Evolutionary conservation across 2,888 invertebrate genomes (phyloP).

Genomic region (Eupithecia subumbrata): DNA sequence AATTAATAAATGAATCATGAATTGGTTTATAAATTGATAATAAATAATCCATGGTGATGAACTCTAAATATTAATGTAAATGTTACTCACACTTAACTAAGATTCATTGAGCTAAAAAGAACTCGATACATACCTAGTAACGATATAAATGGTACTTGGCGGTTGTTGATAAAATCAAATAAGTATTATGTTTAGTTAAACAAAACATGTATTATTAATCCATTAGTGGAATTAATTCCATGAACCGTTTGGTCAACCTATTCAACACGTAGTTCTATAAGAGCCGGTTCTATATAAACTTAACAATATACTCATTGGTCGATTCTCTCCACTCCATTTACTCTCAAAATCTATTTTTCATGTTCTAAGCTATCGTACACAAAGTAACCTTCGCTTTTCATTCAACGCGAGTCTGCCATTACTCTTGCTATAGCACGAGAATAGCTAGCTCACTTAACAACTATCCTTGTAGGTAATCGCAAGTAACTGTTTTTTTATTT

Average conservation of each 20-base stretch:
- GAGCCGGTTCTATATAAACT: neutral
- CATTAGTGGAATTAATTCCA: neutral
- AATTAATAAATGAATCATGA: neutral
- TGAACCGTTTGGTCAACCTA: slow-evolving; percentile 15
- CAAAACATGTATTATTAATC: neutral
- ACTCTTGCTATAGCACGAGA: slow-evolving; percentile 24
- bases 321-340: slow-evolving; percentile 37
- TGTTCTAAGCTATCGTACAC: slow-evolving; percentile 37
- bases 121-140: too few relatives aligned
- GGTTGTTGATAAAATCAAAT: neutral
- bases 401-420: slow-evolving; percentile 33
- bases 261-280: neutral
- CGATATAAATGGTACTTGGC: too few relatives aligned
- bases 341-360: slow-evolving; percentile 41
- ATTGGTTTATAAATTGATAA: neutral
- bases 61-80: neutral
- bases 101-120: neutral
- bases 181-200: neutral
- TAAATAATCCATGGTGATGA: neutral
- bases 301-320: slow-evolving; percentile 31
- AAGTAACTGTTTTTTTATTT: too few relatives aligned
- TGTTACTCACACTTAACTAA: neutral
- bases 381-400: slow-evolving; percentile 38
- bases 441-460: slow-evolving; percentile 18
- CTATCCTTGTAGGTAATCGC: neutral